Evolutionary conservation across 2,888 invertebrate genomes (phyloP), one percentile per base, ranked within the genome.

Genomic region (Caenorhabditis virilis): DNA sequence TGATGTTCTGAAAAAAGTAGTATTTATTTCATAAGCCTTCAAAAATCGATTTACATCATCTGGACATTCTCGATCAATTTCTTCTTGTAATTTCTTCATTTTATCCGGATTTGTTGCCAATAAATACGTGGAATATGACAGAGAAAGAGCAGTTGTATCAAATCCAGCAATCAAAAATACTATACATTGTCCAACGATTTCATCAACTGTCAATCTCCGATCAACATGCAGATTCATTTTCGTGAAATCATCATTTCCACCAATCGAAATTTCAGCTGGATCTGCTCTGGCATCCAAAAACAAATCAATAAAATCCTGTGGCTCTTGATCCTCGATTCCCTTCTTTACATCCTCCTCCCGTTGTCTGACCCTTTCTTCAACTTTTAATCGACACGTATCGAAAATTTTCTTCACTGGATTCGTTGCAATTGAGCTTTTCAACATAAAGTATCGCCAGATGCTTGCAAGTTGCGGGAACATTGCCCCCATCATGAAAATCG

Each of bases 131-230:
- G 84, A 78, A 72, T 85, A 87, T 15, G 84, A 83, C 9, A 87
- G 74, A 2, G 85, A 82, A 2, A 85, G 84, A 11, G 86, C 85
- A 0, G 86, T 86, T 0, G 87, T 87, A 69, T 87, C 87, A 65
- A 86, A 87, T 0, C 87, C 87, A 16, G 85, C 86, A 47, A 87
- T 69, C 23, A 86, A 76, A 67, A 87, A 86, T 2, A 87, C 78
- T 58, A 85, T 81, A 9, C 82, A 78, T 60, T 84, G 84, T 18
- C 82, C 83, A 33, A 84, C 74, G 51, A 85, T 80, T 57, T 84
- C 84, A 11, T 60, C 54, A 5, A 54, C 52, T 1, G 70, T 69
- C 26, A 59, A 38, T 11, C 41, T 49, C 13, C 49, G 52, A 20
- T 63, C 48, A 9, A 30, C 33, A 51, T 63, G 41, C n/a, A 52